Evolutionary conservation across 2,888 invertebrate genomes (phyloP).

Genomic region (Dione juno): DNA sequence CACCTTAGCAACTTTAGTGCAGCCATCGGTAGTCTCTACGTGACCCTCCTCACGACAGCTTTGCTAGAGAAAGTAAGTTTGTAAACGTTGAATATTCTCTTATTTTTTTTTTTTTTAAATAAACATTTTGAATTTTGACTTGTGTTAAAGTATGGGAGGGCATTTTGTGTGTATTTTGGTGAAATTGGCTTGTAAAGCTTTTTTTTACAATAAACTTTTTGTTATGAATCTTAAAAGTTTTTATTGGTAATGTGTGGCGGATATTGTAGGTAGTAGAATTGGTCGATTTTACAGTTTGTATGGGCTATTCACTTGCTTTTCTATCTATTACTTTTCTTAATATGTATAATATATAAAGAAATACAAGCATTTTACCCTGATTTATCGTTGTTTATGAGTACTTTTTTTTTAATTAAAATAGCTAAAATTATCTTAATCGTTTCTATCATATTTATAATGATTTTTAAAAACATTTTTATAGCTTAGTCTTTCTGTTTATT

Average conservation of each 20-base stretch:
- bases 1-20: constrained; percentile 60
- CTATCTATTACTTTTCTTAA: too few relatives aligned
- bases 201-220: neutral
- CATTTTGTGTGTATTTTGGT: neutral
- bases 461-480: too few relatives aligned
- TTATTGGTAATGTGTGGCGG: neutral
- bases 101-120: neutral
- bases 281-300: neutral
- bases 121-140: constrained; percentile 32
- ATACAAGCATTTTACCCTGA: too few relatives aligned
- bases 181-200: neutral
- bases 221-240: neutral
- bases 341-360: too few relatives aligned
- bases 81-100: neutral
- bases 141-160: constrained; percentile 40
- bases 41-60: constrained; percentile 9
- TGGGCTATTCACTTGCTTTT: neutral
- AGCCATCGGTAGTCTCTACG: constrained; percentile 21
- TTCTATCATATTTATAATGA: too few relatives aligned
- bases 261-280: neutral
- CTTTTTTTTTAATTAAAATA: too few relatives aligned
- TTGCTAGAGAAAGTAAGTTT: neutral
- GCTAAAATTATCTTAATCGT: too few relatives aligned
- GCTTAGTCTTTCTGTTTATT: too few relatives aligned
- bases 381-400: too few relatives aligned